Percentiles rank a stretch among this genome's conserved stretches.
Evolutionary conservation across 2,797 vertebrate genomes (phyloP).

Genomic region (Protonibea diacanthus): DNA sequence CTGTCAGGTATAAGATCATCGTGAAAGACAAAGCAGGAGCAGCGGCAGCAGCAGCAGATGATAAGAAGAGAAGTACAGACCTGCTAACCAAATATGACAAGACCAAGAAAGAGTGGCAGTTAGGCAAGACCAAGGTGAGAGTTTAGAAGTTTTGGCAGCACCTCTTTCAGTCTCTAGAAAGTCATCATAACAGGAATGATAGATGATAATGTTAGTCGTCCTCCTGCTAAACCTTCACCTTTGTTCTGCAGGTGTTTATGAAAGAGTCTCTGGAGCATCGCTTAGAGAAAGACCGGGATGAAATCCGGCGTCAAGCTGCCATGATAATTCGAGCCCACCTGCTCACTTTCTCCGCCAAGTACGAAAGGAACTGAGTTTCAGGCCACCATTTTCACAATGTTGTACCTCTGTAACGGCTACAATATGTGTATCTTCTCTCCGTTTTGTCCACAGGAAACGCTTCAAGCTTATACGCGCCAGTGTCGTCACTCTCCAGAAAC

Average conservation of each 20-base stretch:
- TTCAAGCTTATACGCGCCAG: slow-evolving; percentile 86
- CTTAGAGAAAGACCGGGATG: slow-evolving; percentile 87
- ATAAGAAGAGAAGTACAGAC: slow-evolving; percentile 84
- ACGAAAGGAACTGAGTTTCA: slow-evolving; percentile 43
- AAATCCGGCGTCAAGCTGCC: slow-evolving; percentile 85
- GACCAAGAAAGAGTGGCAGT: slow-evolving; percentile 90
- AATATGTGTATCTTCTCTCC: not conserved
- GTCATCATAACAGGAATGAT: not conserved
- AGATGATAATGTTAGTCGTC: not conserved
- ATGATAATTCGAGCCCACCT: slow-evolving; percentile 92
- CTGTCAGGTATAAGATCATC: slow-evolving; percentile 91
- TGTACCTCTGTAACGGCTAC: not conserved
- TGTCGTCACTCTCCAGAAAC: slow-evolving; percentile 90
- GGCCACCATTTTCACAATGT: not conserved
- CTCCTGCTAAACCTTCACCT: not conserved
- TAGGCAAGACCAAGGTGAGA: slow-evolving; percentile 93
- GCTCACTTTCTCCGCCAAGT: slow-evolving; percentile 93
- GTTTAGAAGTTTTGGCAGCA: not conserved
- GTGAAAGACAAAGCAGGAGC: slow-evolving; percentile 77
- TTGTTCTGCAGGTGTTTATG: slow-evolving; percentile 83
- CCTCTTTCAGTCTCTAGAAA: not conserved
- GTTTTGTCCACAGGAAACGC: slow-evolving; percentile 85
- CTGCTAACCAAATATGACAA: slow-evolving; percentile 88
- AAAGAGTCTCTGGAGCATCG: slow-evolving; percentile 87
- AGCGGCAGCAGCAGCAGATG: slow-evolving; percentile 80